Base-by-base conservation (phyloP, 1,140 invertebrate genomes). In the Diuraphis noxia region DNA sequence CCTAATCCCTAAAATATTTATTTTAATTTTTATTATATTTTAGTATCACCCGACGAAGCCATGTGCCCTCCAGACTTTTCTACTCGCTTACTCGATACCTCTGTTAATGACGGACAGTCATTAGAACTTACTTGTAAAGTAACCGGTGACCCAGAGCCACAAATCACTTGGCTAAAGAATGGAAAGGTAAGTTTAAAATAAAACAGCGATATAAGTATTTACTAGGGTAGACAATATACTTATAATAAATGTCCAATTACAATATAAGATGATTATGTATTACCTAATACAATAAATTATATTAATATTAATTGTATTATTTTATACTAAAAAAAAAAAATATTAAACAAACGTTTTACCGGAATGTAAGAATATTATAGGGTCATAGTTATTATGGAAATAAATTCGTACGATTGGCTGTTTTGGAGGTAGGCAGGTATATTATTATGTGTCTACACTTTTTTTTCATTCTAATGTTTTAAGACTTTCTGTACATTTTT, bases 111-210 rank as follows among this genome's bases (percentile, higher is more conserved):
- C 94, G 98, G 98, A 13, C 97, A 97, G 92, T 95, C 96, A 72
- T 94, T 98, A 88, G 95, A 96, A 92, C 94, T 99, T 23, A 96
- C 95, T 23, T 97, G 96, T 82, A 95, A 96, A 36, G 97, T 99
- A 40, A 96, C 96, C 88, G 98, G 98, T 30, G 98, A 98, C 94
- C 98, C 98, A n/a, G 97, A 98, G 93, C 98, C 98, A 10, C 96
- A 97, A 93, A 96, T 98, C 2, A 95, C 96, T 91, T 99, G 98
- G 98, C 95, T 95, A 92, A 98, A 98, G 94, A 96, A 97, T 93
- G 96, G 96, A 88, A 96, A 97, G 93, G 95, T 95, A 93, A 92
- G 82, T 91, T 0, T 5, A 41, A 72, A 79, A 88, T 21, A 34
- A 36, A 79, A 36, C 46, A 49, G 23, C 23, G 23, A 79, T 17